phyloP scores from a whole-genome alignment of 2,113 vertebrate species.

The Hystrix cristata region DNA sequence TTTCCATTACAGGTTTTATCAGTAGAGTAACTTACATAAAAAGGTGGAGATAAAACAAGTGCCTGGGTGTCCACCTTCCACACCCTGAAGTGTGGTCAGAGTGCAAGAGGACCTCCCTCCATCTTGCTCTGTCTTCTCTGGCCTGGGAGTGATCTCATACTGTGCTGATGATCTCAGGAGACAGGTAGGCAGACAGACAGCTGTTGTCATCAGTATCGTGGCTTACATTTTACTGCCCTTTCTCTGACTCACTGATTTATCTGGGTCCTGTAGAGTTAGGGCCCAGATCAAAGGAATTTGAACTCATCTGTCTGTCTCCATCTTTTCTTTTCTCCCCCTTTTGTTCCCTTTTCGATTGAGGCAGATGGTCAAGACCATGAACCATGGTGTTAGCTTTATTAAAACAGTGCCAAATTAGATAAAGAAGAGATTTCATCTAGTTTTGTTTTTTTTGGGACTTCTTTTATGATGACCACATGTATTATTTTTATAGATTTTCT shows the following conservation, averaged over 20 bases:
- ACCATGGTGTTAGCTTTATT: conserved; percentile 70
- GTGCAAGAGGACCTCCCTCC: conserved; percentile 8
- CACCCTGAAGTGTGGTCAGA: neutral
- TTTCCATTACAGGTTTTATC: conserved; percentile 65
- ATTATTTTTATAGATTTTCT: conserved; percentile 68
- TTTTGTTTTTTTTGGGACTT: conserved; percentile 58
- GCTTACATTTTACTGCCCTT: conserved; percentile 39
- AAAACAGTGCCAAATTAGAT: conserved; percentile 74
- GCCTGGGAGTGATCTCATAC: conserved; percentile 63
- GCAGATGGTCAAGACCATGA: conserved; percentile 66
- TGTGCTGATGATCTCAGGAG: conserved; percentile 70
- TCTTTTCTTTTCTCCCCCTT: neutral
- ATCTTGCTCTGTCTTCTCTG: conserved; percentile 37
- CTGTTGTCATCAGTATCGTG: conserved; percentile 67
- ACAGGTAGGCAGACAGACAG: conserved; percentile 72
- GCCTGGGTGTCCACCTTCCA: neutral
- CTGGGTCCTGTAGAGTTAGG: conserved; percentile 62
- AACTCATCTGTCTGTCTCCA: conserved; percentile 45
- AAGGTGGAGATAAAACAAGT: conserved; percentile 28
- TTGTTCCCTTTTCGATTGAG: conserved; percentile 74
- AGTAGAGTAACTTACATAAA: conserved; percentile 37
- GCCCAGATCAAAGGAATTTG: conserved; percentile 72
- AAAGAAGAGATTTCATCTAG: conserved; percentile 68
- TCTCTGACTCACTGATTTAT: conserved; percentile 77
- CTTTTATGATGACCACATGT: conserved; percentile 68